A percentile compares a stretch with the other conserved stretches of the same genome.
Conservation (phyloP, 2,888 invertebrate species). For the Volucella inanis region DNA sequence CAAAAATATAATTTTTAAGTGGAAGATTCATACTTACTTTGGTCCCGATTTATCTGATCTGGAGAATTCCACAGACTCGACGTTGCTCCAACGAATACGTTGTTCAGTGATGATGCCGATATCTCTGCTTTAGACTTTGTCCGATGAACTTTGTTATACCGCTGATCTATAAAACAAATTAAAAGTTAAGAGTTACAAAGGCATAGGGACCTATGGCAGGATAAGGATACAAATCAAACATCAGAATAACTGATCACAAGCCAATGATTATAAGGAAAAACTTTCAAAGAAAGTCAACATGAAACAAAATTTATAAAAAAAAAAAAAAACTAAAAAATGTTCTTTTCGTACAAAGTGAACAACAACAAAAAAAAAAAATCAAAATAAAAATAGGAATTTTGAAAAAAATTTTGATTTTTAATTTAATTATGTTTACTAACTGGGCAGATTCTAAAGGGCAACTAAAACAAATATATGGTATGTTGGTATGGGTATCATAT, state of each 20-base stretch:
- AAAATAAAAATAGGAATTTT: background rate
- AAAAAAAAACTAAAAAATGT: background rate
- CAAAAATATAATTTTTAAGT: background rate
- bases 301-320: constrained; percentile 60
- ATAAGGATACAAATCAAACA: constrained; percentile 20
- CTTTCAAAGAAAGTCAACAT: constrained; percentile 71
- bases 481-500: background rate
- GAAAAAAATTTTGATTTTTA: constrained; percentile 3
- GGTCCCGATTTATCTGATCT: constrained; percentile 78
- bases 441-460: background rate
- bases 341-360: background rate
- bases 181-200: constrained; percentile 1
- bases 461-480: no score
- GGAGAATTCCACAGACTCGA: constrained; percentile 82
- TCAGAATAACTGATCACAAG: constrained; percentile 57
- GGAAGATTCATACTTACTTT: constrained; percentile 78
- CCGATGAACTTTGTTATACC: constrained; percentile 80
- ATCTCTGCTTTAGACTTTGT: constrained; percentile 80
- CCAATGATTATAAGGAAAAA: constrained; percentile 73
- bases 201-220: background rate
- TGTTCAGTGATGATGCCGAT: constrained; percentile 79
- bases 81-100: constrained; percentile 81
- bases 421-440: constrained; percentile 1
- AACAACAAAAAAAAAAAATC: background rate
- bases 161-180: constrained; percentile 77